Conservation (phyloP, 1,140 invertebrate species). For the Plectrocnemia conspersa region DNA sequence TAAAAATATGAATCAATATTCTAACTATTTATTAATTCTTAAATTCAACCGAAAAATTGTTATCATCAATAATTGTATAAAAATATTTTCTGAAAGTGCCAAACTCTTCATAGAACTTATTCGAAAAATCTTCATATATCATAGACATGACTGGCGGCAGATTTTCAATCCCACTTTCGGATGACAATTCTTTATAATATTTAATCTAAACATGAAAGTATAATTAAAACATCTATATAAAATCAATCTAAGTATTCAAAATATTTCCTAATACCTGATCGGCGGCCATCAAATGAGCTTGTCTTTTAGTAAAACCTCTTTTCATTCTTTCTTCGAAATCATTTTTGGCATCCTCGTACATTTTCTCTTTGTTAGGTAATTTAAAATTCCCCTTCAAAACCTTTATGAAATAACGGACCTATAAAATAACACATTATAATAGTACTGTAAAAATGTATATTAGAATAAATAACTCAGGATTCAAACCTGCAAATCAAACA, state of each 20-base stretch:
- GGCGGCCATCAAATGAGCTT: constrained; percentile 70
- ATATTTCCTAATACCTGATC: constrained; percentile 54
- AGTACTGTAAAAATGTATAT: no score
- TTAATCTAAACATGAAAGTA: constrained; percentile 44
- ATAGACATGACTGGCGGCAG: constrained; percentile 61
- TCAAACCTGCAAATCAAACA: constrained; percentile 86
- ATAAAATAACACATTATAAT: constrained; percentile 28
- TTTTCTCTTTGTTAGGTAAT: constrained; percentile 60
- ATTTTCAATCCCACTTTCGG: constrained; percentile 52
- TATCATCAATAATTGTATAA: constrained; percentile 55
- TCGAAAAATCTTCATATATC: constrained; percentile 63
- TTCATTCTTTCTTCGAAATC: constrained; percentile 53
- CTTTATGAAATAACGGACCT: constrained; percentile 66
- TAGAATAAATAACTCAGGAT: no score
- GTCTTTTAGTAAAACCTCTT: constrained; percentile 54
- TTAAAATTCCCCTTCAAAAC: constrained; percentile 58
- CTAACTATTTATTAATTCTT: no score
- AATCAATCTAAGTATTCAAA: no score
- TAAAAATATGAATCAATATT: no score
- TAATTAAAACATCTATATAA: no score
- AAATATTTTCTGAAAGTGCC: constrained; percentile 57
- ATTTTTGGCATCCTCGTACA: constrained; percentile 59
- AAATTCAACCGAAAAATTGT: constrained; percentile 41
- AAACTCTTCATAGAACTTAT: constrained; percentile 59
- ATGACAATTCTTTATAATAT: constrained; percentile 63